Evolutionary conservation across 2,888 invertebrate species (phyloP).

Genomic region (Epistrophella euchroma): DNA sequence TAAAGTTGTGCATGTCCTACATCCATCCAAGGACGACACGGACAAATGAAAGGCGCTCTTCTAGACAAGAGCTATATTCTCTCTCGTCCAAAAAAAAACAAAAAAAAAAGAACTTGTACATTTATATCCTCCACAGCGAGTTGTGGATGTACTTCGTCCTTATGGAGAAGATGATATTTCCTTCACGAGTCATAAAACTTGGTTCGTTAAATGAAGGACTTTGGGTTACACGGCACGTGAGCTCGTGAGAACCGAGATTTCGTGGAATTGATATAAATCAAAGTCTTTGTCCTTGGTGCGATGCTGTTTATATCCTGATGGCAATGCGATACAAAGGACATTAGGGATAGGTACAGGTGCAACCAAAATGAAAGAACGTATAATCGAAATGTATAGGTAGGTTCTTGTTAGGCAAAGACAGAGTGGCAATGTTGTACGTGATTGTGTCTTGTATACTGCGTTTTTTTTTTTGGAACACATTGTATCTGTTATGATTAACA

Average conservation of each 20-base stretch:
- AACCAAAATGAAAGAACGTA: slow-evolving; percentile 6
- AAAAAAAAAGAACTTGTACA: not conserved
- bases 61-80: not conserved
- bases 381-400: slow-evolving; percentile 31
- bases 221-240: slow-evolving; percentile 62
- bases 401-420: slow-evolving; percentile 14
- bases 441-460: slow-evolving; percentile 4
- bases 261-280: slow-evolving; percentile 62
- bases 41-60: slow-evolving; percentile 16
- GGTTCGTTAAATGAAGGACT: slow-evolving; percentile 72
- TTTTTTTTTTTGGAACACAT: not conserved
- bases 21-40: slow-evolving; percentile 26
- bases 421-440: slow-evolving; percentile 41
- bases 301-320: slow-evolving; percentile 12
- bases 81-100: no score
- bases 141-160: slow-evolving; percentile 5
- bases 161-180: slow-evolving; percentile 27
- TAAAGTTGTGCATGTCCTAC: slow-evolving; percentile 44
- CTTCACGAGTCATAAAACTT: slow-evolving; percentile 72
- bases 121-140: not conserved
- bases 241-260: slow-evolving; percentile 53
- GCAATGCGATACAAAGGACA: not conserved
- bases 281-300: slow-evolving; percentile 33
- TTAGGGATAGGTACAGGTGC: slow-evolving; percentile 2
- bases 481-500: not conserved